Base-by-base conservation (phyloP, 2,888 invertebrate genomes). In the Itoplectis maculator region DNA sequence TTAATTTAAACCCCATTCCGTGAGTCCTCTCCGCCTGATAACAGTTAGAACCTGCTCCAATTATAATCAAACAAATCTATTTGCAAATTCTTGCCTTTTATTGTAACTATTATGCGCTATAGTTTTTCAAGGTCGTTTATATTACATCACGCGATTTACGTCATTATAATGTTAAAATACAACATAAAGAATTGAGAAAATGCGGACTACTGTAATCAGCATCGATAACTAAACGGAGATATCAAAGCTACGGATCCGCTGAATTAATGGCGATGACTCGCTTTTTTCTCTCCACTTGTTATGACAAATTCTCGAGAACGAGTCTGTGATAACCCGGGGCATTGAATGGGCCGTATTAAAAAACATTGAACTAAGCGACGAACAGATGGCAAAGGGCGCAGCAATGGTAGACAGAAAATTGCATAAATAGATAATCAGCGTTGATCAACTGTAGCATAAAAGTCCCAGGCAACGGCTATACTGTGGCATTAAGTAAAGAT, bases 401-500 rank as follows among this genome's bases (percentile, higher is more conserved):
- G 20, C 51, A 0, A 4, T 51, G 8, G 9, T 20, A 20, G 8
- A 20, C 9, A 0, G 51, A 51, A 20, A 29, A 49, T 59, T 47
- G 15, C 42, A 0, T 13, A 20, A 51, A 20, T 20, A 11, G 8
- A 8, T 9, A 49, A 35, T 69, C n/a, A 9, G 3, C 29, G 42
- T 9, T 13, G 11, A 79, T 11, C 13, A 35, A 20, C 3, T 0
- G 29, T 0, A 51, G 35, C 51, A 81, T 81, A 72, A 69, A 74
- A 42, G 15, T 35, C 11, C 6, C 29, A 63, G 51, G 68, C 51
- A 51, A n/a, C n/a, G 37, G 15, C 15, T 18, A 42, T 59, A n/a
- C 51, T 35, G n/a, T 40, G 40, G 23, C 61, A 73, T 74, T 61
- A 59, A 61, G n/a, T n/a, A 45, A 74, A 20, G 74, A 82, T 82